Evolutionary conservation across 2,888 invertebrate species (phyloP).

Genomic region (Patella ulyssiponensis): DNA sequence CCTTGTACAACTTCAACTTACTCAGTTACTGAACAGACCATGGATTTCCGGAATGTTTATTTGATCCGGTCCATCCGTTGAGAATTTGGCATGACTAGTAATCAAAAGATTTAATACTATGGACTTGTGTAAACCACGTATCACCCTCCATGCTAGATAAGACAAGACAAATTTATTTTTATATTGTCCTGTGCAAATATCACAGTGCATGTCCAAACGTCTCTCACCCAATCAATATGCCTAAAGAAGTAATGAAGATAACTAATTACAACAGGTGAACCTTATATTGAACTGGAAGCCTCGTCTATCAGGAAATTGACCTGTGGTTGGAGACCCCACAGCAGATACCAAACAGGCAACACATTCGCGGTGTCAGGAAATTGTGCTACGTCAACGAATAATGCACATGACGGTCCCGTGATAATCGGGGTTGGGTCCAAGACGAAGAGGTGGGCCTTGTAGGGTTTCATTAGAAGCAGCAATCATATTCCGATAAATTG

Average conservation of each 20-base stretch:
- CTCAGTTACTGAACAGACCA: too few relatives aligned
- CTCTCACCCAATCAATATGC: conserved; percentile 28
- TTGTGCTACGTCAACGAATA: conserved; percentile 49
- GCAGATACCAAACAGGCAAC: conserved; percentile 45
- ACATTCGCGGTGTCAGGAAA: conserved; percentile 47
- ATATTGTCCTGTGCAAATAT: conserved; percentile 19
- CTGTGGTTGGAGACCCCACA: conserved; percentile 32
- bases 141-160: conserved; percentile 29
- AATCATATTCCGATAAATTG: conserved; percentile 7
- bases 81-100: conserved; percentile 35
- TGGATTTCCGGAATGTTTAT: too few relatives aligned
- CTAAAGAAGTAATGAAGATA: conserved; percentile 32
- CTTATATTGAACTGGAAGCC: conserved; percentile 29
- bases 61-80: conserved; percentile 37
- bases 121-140: conserved; percentile 9
- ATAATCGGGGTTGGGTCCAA: not conserved
- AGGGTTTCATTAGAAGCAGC: not conserved
- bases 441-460: not conserved
- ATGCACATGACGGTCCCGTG: conserved; percentile 18
- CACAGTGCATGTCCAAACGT: conserved; percentile 5
- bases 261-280: conserved; percentile 25
- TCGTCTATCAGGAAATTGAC: conserved; percentile 46
- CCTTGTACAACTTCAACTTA: too few relatives aligned
- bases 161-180: conserved; percentile 29
- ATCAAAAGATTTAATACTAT: conserved; percentile 29